phyloP scores from a whole-genome alignment of 1,140 invertebrate genomes.

The Muscidifurax raptorellus region DNA sequence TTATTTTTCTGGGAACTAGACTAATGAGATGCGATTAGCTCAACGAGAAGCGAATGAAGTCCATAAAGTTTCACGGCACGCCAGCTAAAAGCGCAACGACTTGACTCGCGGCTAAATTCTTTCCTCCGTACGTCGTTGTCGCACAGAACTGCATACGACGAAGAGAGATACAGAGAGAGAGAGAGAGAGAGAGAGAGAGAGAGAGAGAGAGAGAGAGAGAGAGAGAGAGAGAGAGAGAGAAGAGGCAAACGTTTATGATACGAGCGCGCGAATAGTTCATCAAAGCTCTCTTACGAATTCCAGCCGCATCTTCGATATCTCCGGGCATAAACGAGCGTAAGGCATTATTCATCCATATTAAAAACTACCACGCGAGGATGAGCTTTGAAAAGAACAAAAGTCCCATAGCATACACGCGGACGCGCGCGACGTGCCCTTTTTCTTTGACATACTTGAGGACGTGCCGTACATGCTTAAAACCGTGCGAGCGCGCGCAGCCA shows the following conservation, averaged over 20 bases:
- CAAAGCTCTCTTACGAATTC: slow-evolving; percentile 43
- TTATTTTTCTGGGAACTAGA: slow-evolving; percentile 6
- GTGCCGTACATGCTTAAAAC: slow-evolving; percentile 41
- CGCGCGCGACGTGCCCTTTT: slow-evolving; percentile 47
- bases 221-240: not conserved
- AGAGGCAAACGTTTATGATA: slow-evolving; percentile 45
- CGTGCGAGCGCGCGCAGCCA: not conserved
- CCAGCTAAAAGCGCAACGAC: slow-evolving; percentile 13
- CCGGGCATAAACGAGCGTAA: slow-evolving; percentile 40
- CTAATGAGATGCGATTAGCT: slow-evolving; percentile 34
- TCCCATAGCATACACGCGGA: not conserved
- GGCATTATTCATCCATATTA: slow-evolving; percentile 51
- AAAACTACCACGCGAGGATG: slow-evolving; percentile 31
- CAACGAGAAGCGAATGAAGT: slow-evolving; percentile 36
- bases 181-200: not conserved
- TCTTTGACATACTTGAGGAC: slow-evolving; percentile 50
- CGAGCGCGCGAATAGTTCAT: slow-evolving; percentile 46
- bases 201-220: not conserved
- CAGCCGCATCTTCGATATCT: slow-evolving; percentile 53
- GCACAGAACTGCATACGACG: slow-evolving; percentile 44
- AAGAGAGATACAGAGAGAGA: slow-evolving; percentile 12
- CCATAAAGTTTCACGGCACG: slow-evolving; percentile 24
- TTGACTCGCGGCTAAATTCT: slow-evolving; percentile 29
- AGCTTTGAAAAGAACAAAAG: slow-evolving; percentile 51
- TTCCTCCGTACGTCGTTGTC: not conserved